Percentiles rank a stretch among this genome's conserved stretches.
These are phyloP conservation scores for Peromyscus californicus DNA, from an alignment of 2,113 vertebrate species.

Conservation along the genomic window DNA sequence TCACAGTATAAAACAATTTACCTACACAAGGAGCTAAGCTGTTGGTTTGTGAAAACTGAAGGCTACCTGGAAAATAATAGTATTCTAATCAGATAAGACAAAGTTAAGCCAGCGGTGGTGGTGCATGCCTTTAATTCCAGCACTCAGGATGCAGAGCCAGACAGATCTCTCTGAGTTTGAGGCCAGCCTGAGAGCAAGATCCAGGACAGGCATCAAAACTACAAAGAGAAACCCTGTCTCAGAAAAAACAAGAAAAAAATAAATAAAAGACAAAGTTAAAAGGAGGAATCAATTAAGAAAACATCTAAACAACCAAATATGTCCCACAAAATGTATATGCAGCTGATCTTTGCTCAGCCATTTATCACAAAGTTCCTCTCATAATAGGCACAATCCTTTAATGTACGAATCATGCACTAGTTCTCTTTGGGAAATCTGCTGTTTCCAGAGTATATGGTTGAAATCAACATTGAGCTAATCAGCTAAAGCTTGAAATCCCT, in stretches of 20 bases:
- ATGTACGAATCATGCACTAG: neutral
- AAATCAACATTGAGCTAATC: neutral
- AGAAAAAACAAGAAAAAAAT: no score
- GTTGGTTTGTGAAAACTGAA: neutral
- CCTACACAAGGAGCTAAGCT: neutral
- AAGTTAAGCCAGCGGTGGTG: no score
- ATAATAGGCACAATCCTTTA: neutral
- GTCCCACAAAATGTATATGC: neutral
- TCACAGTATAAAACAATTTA: neutral
- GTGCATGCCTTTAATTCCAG: no score
- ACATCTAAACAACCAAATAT: neutral
- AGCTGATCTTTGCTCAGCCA: neutral
- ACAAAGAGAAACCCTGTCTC: no score
- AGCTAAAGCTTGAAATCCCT: neutral
- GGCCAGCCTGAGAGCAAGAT: no score
- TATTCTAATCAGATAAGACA: neutral
- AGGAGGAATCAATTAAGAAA: neutral
- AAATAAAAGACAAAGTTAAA: no score
- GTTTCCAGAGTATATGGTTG: conserved; percentile 7
- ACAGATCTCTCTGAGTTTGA: no score
- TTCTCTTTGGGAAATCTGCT: neutral
- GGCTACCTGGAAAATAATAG: neutral
- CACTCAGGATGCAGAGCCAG: no score
- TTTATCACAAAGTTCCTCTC: neutral
- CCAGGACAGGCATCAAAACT: no score